These are phyloP conservation scores for Piprites chloris DNA, from an alignment of 2,113 vertebrate species.

Conservation along the genomic window DNA sequence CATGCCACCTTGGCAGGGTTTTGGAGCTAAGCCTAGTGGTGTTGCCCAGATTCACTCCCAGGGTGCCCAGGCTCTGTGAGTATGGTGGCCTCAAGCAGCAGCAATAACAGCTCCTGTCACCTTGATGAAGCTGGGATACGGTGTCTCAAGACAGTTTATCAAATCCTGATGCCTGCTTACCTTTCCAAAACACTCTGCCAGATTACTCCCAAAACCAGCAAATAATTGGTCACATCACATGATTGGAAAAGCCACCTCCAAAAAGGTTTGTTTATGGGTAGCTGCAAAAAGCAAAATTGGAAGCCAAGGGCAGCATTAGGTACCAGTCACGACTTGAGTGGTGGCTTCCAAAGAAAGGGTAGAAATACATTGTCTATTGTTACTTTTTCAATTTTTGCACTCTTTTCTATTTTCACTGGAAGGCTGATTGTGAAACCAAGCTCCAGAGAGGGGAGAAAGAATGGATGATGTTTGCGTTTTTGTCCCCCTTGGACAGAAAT, in stretches of 20 bases:
- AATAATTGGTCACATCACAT: fast-evolving
- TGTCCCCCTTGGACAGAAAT: neutral
- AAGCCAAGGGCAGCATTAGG: neutral
- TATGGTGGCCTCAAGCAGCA: fast-evolving
- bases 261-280: neutral
- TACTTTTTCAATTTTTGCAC: neutral
- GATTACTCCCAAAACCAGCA: neutral
- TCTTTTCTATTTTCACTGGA: neutral
- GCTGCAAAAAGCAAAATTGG: neutral
- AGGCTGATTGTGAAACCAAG: neutral
- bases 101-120: neutral
- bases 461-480: neutral
- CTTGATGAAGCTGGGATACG: fast-evolving
- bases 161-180: neutral
- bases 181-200: neutral
- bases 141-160: neutral
- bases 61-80: neutral
- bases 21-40: neutral
- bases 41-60: fast-evolving
- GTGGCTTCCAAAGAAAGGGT: neutral
- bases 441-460: neutral
- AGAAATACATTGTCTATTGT: neutral
- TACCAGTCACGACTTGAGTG: neutral
- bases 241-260: neutral
- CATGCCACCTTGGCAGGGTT: neutral